Evolutionary conservation across 2,113 vertebrate genomes (phyloP), one percentile per base, ranked within the genome.

Genomic region (Regulus satrapa): DNA sequence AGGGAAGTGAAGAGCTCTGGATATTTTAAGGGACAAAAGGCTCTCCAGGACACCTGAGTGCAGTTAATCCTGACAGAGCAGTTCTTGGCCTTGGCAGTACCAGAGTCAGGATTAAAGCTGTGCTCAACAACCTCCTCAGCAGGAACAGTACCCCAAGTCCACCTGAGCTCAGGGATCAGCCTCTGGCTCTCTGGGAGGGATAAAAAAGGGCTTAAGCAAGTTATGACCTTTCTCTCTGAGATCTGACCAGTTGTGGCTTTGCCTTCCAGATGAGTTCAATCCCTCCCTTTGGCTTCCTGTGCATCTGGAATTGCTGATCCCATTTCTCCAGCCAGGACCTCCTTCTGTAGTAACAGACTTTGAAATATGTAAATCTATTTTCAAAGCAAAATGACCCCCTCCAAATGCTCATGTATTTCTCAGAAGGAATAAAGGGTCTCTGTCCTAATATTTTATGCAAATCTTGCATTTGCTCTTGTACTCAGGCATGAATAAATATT

Each of bases 311-410:
- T 38, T 13, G 1, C 25, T 48, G 73, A 61, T 92, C 74, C 64
- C 34, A 32, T 20, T 64, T 74, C 41, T 67, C 67, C 82, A 91
- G 83, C 64, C 91, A 77, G 56, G 79, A 91, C 59, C 76, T 77
- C 63, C 45, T 63, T 59, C 87, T 84, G 68, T 78, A 78, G 29
- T 38, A 92, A 74, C 46, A 71, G 72, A 28, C 40, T 95, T 95
- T 95, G 67, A 85, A 93, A 97, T 89, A 94, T 79, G 92, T 63
- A 95, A 96, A 96, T 96, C 82, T 88, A n/a, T 85, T 95, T 93
- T 92, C 89, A 92, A 91, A 95, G 84, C 56, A 73, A 85, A 76
- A 85, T 38, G 79, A 58, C 17, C 2, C 10, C 28, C 25, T 14
- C 41, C 51, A 38, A 85, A 82, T 80, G 19, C 38, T 54, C 55